Percentiles rank a stretch among this genome's conserved stretches.
These are phyloP conservation scores for Acanthopleura granulata DNA, from an alignment of 2,888 invertebrate genomes.

Conservation along the genomic window DNA sequence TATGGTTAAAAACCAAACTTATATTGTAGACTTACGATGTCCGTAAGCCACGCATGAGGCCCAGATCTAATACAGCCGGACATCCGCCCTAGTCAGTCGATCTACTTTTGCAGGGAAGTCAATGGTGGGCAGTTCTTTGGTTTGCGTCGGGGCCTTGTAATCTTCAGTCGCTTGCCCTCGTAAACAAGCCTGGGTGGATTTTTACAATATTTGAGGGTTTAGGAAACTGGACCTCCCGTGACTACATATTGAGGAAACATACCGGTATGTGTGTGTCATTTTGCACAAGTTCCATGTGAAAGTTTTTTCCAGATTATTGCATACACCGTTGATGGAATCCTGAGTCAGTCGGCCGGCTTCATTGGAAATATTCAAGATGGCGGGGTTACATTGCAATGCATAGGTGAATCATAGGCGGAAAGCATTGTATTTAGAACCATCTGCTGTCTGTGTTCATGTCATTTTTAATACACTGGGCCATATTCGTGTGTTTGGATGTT, in stretches of 20 bases:
- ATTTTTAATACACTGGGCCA: no score
- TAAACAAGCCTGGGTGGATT: constrained; percentile 16
- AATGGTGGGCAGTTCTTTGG: constrained; percentile 36
- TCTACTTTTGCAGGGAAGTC: background rate
- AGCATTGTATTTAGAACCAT: no score
- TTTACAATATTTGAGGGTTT: background rate
- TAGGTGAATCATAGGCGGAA: constrained; percentile 8
- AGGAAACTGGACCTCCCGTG: background rate
- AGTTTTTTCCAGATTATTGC: background rate
- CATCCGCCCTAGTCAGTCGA: background rate
- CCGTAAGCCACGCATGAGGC: no score
- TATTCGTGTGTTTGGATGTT: no score
- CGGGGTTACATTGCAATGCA: constrained; percentile 14
- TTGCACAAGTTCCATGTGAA: background rate
- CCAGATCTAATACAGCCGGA: no score
- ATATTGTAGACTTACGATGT: no score
- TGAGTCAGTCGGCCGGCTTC: background rate
- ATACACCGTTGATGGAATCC: constrained; percentile 4
- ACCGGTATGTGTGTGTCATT: background rate
- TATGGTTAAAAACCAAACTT: no score
- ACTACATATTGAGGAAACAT: background rate
- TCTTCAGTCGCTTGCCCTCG: constrained; percentile 42
- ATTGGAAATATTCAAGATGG: constrained; percentile 18
- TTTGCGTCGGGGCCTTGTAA: constrained; percentile 56
- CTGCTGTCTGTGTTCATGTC: no score